Conservation (phyloP, 2,888 invertebrate genomes). For the Abscondita cerata region DNA sequence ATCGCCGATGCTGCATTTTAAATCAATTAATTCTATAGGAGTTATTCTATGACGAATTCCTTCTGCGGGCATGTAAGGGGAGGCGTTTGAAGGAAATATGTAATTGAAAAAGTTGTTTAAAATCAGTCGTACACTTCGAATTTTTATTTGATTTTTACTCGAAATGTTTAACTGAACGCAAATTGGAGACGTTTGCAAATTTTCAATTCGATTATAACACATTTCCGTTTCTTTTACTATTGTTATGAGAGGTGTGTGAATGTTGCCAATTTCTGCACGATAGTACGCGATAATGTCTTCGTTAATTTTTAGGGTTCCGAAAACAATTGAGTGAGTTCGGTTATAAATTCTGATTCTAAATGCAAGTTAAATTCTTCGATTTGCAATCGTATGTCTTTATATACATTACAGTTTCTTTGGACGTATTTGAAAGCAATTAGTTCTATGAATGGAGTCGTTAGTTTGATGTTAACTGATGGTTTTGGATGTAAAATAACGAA, state of each 20-base stretch:
- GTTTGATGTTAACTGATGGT: slow-evolving; percentile 59
- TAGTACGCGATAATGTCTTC: slow-evolving; percentile 65
- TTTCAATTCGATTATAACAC: slow-evolving; percentile 43
- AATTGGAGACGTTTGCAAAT: slow-evolving; percentile 48
- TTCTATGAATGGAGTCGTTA: slow-evolving; percentile 69
- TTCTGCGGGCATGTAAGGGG: slow-evolving; percentile 58
- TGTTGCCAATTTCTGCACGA: slow-evolving; percentile 58
- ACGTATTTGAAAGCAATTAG: slow-evolving; percentile 64
- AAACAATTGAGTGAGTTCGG: slow-evolving; percentile 68
- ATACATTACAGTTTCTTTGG: slow-evolving; percentile 63
- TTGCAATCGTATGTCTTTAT: slow-evolving; percentile 68
- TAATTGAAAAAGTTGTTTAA: slow-evolving; percentile 51
- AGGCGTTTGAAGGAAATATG: slow-evolving; percentile 55
- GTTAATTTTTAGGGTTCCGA: slow-evolving; percentile 63
- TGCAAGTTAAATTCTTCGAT: slow-evolving; percentile 73
- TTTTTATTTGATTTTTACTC: slow-evolving; percentile 46
- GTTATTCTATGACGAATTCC: slow-evolving; percentile 51
- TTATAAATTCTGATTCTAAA: slow-evolving; percentile 72
- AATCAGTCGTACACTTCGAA: slow-evolving; percentile 53
- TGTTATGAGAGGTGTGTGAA: slow-evolving; percentile 66
- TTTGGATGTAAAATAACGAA: slow-evolving; percentile 58
- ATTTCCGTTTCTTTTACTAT: slow-evolving; percentile 49
- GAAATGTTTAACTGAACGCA: slow-evolving; percentile 53
- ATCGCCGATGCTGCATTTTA: slow-evolving; percentile 22
- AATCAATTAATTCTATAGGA: slow-evolving; percentile 38